Conservation (phyloP, 2,797 vertebrate species). For the Valencia hispanica region DNA sequence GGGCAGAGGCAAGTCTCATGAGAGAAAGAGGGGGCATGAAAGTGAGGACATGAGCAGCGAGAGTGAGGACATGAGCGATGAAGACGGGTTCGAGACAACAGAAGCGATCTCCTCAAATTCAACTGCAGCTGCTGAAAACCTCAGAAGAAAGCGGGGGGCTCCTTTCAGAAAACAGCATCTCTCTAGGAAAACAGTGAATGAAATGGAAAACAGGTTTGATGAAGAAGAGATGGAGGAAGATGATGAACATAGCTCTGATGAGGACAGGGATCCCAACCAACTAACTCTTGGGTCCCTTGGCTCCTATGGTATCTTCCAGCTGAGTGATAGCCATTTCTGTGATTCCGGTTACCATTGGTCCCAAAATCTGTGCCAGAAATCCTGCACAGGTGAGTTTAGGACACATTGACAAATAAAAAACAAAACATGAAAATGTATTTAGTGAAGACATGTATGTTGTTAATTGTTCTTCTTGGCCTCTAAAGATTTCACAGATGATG, state of each 20-base stretch:
- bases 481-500: constrained; percentile 52
- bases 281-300: not conserved
- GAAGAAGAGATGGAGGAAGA: not conserved
- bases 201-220: not conserved
- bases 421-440: not conserved
- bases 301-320: constrained; percentile 44
- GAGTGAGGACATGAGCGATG: not conserved
- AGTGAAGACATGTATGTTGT: not conserved
- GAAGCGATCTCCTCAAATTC: not conserved
- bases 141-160: not conserved
- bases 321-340: constrained; percentile 32
- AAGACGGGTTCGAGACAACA: too few relatives aligned
- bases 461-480: not conserved
- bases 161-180: fast-evolving
- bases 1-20: not conserved
- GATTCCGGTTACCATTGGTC: constrained; percentile 7
- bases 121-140: not conserved
- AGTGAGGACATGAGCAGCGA: not conserved
- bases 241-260: fast-evolving
- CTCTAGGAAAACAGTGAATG: not conserved
- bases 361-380: not conserved
- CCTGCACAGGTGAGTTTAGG: constrained; percentile 38
- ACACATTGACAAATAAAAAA: not conserved
- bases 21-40: not conserved
- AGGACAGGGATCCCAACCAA: not conserved